Evolutionary conservation across 2,797 vertebrate genomes (phyloP), one percentile per base, ranked within the genome.

Genomic region (Erpetoichthys calabaricus): DNA sequence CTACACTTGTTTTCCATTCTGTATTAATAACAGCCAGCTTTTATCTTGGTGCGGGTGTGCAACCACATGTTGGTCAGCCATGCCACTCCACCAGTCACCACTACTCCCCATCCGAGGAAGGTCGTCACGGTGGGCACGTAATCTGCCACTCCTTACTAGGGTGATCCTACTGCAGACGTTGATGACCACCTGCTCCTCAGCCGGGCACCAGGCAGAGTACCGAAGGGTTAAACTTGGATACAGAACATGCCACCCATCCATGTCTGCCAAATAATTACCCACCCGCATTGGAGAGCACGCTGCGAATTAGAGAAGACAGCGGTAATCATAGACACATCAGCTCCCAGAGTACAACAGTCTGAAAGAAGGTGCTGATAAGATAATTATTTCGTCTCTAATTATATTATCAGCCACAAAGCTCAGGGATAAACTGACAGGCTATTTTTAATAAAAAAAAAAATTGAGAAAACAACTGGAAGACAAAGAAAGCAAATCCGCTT

Each of bases 351-450:
- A 54, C 10, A 54, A 42, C 53, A 54, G 53, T n/a, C 41, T 42
- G 53, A n/a, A 54, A 54, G 41, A 54, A 54, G 53, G 53, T 54
- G 53, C 10, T 54, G 53, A 54, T 54, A 54, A 54, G 53, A 54
- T 54, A 54, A 54, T 54, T 54, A 54, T 44, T 54, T 54, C 53
- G 42, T 42, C 41, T 41, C 53, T 54, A 54, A 54, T 54, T 54
- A 54, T 54, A 54, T 54, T 54, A 54, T 54, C 5, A 54, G 53
- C 53, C 53, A 54, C 53, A 54, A 54, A 54, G 53, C 10, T 7
- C 53, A 42, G 53, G 53, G 25, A 54, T 54, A n/a, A 54, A 54
- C 53, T 54, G 10, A 53, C 53, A 54, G 3, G 6, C 41, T 54
- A 6, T 54, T 54, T 54, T 7, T 42, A 54, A 54, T 54, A 54